Base-by-base conservation (phyloP, 2,797 vertebrate genomes). In the Tarsius wallacei region DNA sequence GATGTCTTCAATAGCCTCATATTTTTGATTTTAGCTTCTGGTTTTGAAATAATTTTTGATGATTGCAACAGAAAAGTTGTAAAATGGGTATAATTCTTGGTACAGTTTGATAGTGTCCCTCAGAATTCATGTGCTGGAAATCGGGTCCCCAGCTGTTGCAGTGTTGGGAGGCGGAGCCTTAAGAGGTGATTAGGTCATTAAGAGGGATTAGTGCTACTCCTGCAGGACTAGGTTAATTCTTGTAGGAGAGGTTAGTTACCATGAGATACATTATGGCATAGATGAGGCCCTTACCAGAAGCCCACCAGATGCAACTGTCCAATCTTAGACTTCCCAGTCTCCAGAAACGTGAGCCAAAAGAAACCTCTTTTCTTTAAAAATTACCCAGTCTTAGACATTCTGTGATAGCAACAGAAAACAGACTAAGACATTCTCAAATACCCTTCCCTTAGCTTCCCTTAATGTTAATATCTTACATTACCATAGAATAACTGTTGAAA, bases 21-120 rank as follows among this genome's bases (percentile, higher is more conserved):
- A 19, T 61, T 51, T 12, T 92, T 49, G 28, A 84, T 77, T 84
- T 86, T 63, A 74, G 53, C 51, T 80, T 71, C 51, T 33, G 28
- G 78, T 84, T 88, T 76, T 86, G 70, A 93, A 86, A 47, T 81
- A 21, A 80, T 74, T 95, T 85, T 90, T 57, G 68, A 66, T 42
- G 36, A 66, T 63, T 71, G n/a, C 19, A 70, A 63, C 47, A 70
- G 66, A 76, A 42, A 77, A 93, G 26, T 73, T 51, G 21, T 5
- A 63, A 21, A 78, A 73, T n/a, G 15, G 24, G 3, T 91, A 49
- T 57, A 42, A 59, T 80, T 80, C 22, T 53, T 57, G 7, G 21
- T 80, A 22, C 57, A n/a, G n/a, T 57, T 80, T 80, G 21, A 57
- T 53, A 15, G 6, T 36, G n/a, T 80, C 7, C 22, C 22, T 42